These are phyloP conservation scores for Drosophila antonietae DNA, from an alignment of 2,888 invertebrate genomes.

Conservation along the genomic window DNA sequence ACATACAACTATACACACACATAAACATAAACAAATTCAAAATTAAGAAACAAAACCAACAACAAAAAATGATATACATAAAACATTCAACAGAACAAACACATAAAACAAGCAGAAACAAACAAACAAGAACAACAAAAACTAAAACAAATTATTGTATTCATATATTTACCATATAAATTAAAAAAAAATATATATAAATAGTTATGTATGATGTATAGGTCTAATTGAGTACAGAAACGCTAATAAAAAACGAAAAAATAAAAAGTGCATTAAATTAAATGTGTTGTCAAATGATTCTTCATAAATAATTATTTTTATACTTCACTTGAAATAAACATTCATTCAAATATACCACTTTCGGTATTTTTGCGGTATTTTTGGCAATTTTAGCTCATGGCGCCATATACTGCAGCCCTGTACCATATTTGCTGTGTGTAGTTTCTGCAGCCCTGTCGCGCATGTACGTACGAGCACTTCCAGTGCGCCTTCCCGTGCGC, in stretches of 20 bases:
- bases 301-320: neutral
- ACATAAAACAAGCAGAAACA: constrained; percentile 24
- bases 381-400: neutral
- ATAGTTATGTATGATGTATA: constrained; percentile 80
- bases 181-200: constrained; percentile 68
- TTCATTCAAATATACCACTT: neutral
- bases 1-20: constrained; percentile 25
- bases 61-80: constrained; percentile 2
- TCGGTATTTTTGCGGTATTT: neutral
- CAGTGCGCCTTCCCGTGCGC: constrained; percentile 63
- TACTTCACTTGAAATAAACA: neutral
- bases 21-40: constrained; percentile 32
- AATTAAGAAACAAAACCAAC: neutral
- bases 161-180: constrained; percentile 78
- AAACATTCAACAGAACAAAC: constrained; percentile 28
- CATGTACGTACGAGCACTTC: constrained; percentile 55
- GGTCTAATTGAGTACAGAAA: constrained; percentile 76
- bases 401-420: constrained; percentile 26
- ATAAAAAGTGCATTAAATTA: constrained; percentile 72
- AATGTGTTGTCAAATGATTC: constrained; percentile 13
- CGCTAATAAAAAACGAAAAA: constrained; percentile 75
- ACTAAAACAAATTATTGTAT: constrained; percentile 75
- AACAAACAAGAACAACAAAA: constrained; percentile 36
- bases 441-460: constrained; percentile 58
- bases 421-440: neutral